Conservation (phyloP, 2,113 vertebrate genomes). For the Hirundichthys speculiger region DNA sequence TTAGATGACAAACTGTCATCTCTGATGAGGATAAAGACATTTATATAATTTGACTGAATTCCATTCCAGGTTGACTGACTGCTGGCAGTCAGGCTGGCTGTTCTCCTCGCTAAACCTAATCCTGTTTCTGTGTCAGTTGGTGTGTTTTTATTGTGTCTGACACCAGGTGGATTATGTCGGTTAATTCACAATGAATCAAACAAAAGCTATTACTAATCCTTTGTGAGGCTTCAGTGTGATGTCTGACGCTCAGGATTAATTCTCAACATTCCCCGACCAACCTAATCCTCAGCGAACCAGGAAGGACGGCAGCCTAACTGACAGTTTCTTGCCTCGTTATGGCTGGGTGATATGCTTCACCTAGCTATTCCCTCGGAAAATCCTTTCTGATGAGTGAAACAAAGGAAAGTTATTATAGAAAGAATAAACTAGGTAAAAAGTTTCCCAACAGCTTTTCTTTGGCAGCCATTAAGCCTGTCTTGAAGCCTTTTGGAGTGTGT, state of each 20-base stretch:
- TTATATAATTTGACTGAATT: conserved; percentile 53
- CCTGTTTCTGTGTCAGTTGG: conserved; percentile 65
- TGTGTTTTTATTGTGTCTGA: conserved; percentile 77
- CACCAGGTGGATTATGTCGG: conserved; percentile 77
- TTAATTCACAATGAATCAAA: conserved; percentile 75
- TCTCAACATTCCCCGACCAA: conserved; percentile 71
- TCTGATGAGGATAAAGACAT: conserved; percentile 28
- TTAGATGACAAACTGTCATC: conserved; percentile 31
- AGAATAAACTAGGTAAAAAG: conserved; percentile 71
- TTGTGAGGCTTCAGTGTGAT: conserved; percentile 69
- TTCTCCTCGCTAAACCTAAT: conserved; percentile 56
- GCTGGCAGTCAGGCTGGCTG: conserved; percentile 44
- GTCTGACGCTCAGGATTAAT: conserved; percentile 77
- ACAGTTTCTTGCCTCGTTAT: conserved; percentile 72
- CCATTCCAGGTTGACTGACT: conserved; percentile 50
- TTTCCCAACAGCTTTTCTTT: conserved; percentile 69
- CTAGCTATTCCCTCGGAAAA: conserved; percentile 62
- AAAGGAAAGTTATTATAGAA: conserved; percentile 67
- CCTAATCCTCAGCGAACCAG: conserved; percentile 77
- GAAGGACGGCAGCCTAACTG: conserved; percentile 71
- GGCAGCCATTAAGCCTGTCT: conserved; percentile 70
- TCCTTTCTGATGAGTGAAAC: conserved; percentile 67
- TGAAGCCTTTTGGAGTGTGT: conserved; percentile 74
- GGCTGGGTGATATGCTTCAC: conserved; percentile 69
- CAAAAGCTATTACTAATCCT: conserved; percentile 77